Evolutionary conservation across 2,888 invertebrate species (phyloP), one percentile per base, ranked within the genome.

Genomic region (Phyto melanocephala): DNA sequence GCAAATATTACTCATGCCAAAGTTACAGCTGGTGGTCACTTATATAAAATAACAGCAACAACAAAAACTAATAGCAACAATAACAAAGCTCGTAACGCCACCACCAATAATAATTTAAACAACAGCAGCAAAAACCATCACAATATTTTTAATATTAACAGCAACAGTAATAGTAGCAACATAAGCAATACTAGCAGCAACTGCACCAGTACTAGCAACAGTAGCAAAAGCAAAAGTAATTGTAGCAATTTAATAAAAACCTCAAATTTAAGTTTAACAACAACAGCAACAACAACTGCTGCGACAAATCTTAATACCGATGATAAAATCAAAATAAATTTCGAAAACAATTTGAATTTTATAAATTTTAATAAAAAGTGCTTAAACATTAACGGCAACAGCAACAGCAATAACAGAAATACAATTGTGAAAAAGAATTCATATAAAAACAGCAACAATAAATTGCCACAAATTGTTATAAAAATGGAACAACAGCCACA

Each of bases 311-410:
- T 37, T 5, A 45, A 54, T 4, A 6, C 54, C 11, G 67, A 80
- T 54, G 72, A 80, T 60, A 65, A 79, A 75, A 75, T 82, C 4
- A 82, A 79, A 20, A 82, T 82, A 4, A 79, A 79, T 74, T 82
- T 56, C 37, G 82, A 82, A 62, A 82, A 82, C 35, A 82, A 82
- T 82, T 79, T 82, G 65, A 82, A 82, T 76, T 76, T 79, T 62
- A 62, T 82, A 7, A 82, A 81, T 75, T 81, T 78, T 35, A 47
- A 68, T 63, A 74, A 50, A 62, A 54, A 56, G 17, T 63, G 35
- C 33, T 45, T 24, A 35, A 60, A 35, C 24, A 67, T 15, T n/a
- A 45, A 47, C 24, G 67, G 11, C 72, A 65, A 28, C 11, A 62
- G 20, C 37, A 65, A 7, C 63, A 74, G 5, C 52, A 71, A 50